Base-by-base conservation (phyloP, 2,888 invertebrate genomes). In the Polyommatus icarus region DNA sequence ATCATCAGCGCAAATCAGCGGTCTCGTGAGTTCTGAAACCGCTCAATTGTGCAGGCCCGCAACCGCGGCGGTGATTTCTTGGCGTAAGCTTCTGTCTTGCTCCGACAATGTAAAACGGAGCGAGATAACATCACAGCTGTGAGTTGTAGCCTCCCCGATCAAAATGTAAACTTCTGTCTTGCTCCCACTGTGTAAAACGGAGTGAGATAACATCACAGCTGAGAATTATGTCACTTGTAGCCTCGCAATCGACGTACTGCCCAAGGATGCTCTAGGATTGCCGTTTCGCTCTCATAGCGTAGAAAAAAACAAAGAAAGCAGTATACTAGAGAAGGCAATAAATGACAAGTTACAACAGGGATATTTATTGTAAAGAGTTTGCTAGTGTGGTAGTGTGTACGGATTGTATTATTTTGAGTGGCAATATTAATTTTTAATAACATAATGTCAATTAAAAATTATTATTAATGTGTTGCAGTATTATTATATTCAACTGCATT, bases 61-160 rank as follows among this genome's bases (percentile, higher is more conserved):
- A 24, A 24, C 24, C 24, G 24, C 24, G 24, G 24, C 24, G 24
- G 24, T 24, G 24, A 24, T 1, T 24, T 24, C 24, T 24, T 24
- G 1, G 24, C 24, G 24, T 24, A 24, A 24, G 24, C 24, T 86
- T 87, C 79, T 84, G 84, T 78, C 79, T 77, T 10, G 76, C 78
- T 12, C 77, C 82, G 8, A 79, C 79, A 12, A 78, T 79, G 29
- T 83, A 83, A 76, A 29, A 29, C 32, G 20, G 71, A 32, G 32
- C 32, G 29, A 71, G 32, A 24, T 10, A 10, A 29, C 29, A 71
- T 18, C 59, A 20, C 59, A 0, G 59, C 20, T 20, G 46, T 46
- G 2, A 20, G 59, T 50, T 50, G 12, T 18, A 18, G 18, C 24
- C 24, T 24, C 24, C 24, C 24, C 24, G 24, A 24, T 24, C 24